phyloP scores from a whole-genome alignment of 2,797 vertebrate genomes.

The Chrysocyon brachyurus region DNA sequence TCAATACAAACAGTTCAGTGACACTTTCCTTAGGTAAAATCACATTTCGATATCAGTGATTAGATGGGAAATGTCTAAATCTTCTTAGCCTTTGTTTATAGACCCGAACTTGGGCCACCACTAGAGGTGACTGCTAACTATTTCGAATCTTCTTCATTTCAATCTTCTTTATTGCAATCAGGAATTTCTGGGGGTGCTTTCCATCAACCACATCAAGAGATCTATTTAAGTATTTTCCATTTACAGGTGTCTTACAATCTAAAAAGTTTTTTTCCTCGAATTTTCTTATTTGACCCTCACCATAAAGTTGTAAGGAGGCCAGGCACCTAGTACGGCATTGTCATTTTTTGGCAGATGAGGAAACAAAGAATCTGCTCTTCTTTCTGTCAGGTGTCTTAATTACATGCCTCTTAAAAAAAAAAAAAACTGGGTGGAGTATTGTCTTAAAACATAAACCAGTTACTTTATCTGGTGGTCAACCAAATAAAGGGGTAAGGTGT shows the following conservation, averaged over 20 bases:
- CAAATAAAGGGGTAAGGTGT: background rate
- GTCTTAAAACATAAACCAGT: background rate
- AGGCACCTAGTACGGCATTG: accelerated
- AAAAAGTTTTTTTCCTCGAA: background rate
- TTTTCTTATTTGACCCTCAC: background rate
- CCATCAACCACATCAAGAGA: background rate
- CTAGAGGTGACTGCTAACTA: background rate
- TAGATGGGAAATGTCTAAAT: background rate
- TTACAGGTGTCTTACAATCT: background rate
- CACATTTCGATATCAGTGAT: background rate
- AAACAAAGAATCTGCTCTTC: background rate
- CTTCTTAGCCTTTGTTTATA: background rate
- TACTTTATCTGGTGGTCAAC: background rate
- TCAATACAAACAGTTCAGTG: background rate
- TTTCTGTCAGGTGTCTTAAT: background rate
- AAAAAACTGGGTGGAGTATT: background rate
- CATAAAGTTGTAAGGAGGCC: background rate
- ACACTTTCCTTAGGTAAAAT: background rate
- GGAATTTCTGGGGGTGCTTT: background rate
- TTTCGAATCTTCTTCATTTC: background rate
- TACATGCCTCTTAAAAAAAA: background rate
- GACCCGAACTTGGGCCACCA: background rate
- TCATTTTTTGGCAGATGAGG: background rate
- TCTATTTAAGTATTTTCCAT: background rate
- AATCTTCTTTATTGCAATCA: background rate